phyloP scores from a whole-genome alignment of 2,113 vertebrate genomes.

The Macrotus californicus region DNA sequence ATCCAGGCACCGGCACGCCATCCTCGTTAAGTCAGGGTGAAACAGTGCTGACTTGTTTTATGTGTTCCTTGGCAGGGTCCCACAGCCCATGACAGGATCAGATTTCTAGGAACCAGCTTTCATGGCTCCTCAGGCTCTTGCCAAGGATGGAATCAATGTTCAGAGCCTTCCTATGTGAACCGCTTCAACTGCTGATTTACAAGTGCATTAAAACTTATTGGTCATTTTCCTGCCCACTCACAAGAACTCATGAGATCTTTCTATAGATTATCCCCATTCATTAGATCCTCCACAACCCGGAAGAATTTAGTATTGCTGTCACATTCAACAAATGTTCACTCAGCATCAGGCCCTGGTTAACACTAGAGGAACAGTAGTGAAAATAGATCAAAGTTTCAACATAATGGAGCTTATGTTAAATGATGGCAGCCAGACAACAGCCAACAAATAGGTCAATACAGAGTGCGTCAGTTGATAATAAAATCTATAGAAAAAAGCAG shows the following conservation, averaged over 20 bases:
- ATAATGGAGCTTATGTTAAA: background rate
- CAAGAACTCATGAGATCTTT: background rate
- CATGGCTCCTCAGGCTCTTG: background rate
- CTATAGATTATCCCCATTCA: background rate
- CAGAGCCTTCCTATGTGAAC: background rate
- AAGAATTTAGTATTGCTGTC: background rate
- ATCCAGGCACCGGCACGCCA: rapidly evolving
- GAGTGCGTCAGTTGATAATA: background rate
- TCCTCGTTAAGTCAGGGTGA: background rate
- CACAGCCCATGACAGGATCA: rapidly evolving
- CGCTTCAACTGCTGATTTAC: background rate
- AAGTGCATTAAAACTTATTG: background rate
- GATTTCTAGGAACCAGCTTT: background rate
- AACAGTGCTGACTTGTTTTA: background rate
- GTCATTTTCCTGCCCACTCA: background rate
- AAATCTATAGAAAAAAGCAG: background rate
- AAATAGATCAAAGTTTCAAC: background rate
- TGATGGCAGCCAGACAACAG: background rate
- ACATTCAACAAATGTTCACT: background rate
- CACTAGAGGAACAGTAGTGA: background rate
- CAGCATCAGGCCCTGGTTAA: background rate
- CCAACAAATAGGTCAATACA: background rate
- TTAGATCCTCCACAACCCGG: background rate
- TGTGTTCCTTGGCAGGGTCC: too few relatives aligned
- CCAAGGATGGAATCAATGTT: background rate